These are phyloP conservation scores for Chironomus riparius DNA, from an alignment of 2,888 invertebrate genomes.

Conservation along the genomic window DNA sequence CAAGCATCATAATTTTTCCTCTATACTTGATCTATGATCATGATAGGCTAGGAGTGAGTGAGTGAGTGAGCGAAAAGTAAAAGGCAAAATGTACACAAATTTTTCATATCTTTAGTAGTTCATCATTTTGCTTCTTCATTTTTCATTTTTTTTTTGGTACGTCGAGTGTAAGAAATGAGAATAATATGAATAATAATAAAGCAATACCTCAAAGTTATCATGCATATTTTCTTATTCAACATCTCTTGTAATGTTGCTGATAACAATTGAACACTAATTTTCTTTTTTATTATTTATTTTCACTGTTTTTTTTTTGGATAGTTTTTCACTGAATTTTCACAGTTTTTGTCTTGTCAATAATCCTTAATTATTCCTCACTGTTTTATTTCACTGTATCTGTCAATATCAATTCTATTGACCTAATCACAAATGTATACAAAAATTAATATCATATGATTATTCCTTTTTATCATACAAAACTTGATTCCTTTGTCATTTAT, in stretches of 20 bases:
- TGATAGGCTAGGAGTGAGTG: neutral
- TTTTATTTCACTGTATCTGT: neutral
- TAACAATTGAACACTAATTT: slow-evolving; percentile 16
- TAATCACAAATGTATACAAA: too few relatives aligned
- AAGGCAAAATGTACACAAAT: neutral
- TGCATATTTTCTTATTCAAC: slow-evolving; percentile 9
- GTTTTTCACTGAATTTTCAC: neutral
- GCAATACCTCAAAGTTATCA: slow-evolving; percentile 27
- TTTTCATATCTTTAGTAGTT: neutral
- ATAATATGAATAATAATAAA: neutral
- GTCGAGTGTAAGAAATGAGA: neutral
- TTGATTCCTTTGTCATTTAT: too few relatives aligned
- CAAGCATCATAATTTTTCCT: neutral
- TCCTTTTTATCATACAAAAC: too few relatives aligned
- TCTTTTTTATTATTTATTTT: neutral
- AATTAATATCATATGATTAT: too few relatives aligned
- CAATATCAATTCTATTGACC: neutral
- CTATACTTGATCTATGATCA: neutral
- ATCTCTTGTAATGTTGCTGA: neutral
- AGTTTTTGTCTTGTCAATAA: neutral
- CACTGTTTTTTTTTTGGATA: neutral
- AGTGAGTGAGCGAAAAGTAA: neutral
- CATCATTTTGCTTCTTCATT: neutral
- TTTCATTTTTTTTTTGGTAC: too few relatives aligned
- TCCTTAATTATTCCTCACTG: neutral